These are phyloP conservation scores for Chesias legatella DNA, from an alignment of 2,888 invertebrate genomes.

Conservation along the genomic window DNA sequence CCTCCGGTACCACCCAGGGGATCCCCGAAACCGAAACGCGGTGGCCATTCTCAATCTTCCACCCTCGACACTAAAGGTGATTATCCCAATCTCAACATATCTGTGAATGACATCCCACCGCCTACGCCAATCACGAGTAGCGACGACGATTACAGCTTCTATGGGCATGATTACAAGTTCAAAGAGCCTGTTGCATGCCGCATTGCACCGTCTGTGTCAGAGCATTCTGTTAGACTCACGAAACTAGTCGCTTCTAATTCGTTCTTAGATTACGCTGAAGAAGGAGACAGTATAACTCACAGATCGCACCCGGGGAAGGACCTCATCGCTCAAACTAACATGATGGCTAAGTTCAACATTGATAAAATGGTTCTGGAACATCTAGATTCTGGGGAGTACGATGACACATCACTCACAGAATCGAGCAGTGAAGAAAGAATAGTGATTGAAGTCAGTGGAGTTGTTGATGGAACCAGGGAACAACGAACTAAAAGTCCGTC, in stretches of 20 bases:
- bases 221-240: slow-evolving; percentile 59
- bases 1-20: slow-evolving; percentile 94
- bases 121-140: slow-evolving; percentile 68
- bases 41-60: slow-evolving; percentile 63
- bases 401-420: slow-evolving; percentile 65
- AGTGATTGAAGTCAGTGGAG: slow-evolving; percentile 44
- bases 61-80: slow-evolving; percentile 74
- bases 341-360: slow-evolving; percentile 73
- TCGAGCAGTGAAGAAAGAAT: slow-evolving; percentile 68
- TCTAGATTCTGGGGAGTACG: slow-evolving; percentile 65
- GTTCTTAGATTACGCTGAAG: slow-evolving; percentile 62
- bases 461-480: slow-evolving; percentile 32
- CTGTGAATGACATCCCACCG: slow-evolving; percentile 61
- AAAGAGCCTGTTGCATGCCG: slow-evolving; percentile 65
- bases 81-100: slow-evolving; percentile 61
- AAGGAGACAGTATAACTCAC: slow-evolving; percentile 61
- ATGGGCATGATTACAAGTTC: slow-evolving; percentile 71
- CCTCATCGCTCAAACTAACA: slow-evolving; percentile 62
- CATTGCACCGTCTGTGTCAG: slow-evolving; percentile 59
- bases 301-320: slow-evolving; percentile 56
- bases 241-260: slow-evolving; percentile 63
- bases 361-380: slow-evolving; percentile 62
- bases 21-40: slow-evolving; percentile 84
- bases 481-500: slow-evolving; percentile 51
- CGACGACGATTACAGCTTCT: slow-evolving; percentile 68